Evolutionary conservation across 2,113 vertebrate genomes (phyloP), one percentile per base, ranked within the genome.

Genomic region (Sphaerodactylus townsendi): DNA sequence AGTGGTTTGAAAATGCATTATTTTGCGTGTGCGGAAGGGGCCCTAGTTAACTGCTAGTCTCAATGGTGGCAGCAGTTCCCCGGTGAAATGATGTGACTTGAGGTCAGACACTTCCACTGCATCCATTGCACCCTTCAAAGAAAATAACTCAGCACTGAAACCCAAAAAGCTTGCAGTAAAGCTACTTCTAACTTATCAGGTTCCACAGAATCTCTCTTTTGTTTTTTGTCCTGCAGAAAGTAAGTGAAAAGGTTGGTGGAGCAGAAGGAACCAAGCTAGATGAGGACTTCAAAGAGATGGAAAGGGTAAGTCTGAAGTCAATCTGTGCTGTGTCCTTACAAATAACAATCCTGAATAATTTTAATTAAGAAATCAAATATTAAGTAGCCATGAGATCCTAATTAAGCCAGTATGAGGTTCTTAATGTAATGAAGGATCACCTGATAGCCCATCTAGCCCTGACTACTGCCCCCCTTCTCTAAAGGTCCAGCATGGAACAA

Each of bases 251-350:
- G 92, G 98, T 98, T 53, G 98, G 98, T 87, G 98, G 98, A 86
- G 98, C 98, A 37, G 98, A 99, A 94, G 98, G 98, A 94, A 99
- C 98, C 41, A 99, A 99, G 90, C 95, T 98, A n/a, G 98, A 99
- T 90, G 97, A 96, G 75, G 98, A 99, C 90, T 99, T 99, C 96
- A 99, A 97, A 89, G 98, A 98, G 91, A 99, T 99, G 98, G 98
- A 99, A 90, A 96, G 98, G 95, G 98, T 97, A 93, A 95, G 97
- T 91, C 19, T 81, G 66, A 83, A 56, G 75, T 33, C 35, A 76
- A 5, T 37, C 7, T n/a, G 9, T 39, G 19, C 44, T 56, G 21
- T 82, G 3, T 21, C 69, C 80, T 59, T 17, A n/a, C 8, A 79
- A n/a, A 6, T 11, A 73, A 44, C 62, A 66, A 39, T 76, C 0